Evolutionary conservation across 1,140 invertebrate genomes (phyloP).

Genomic region (Wiebesia pumilae): DNA sequence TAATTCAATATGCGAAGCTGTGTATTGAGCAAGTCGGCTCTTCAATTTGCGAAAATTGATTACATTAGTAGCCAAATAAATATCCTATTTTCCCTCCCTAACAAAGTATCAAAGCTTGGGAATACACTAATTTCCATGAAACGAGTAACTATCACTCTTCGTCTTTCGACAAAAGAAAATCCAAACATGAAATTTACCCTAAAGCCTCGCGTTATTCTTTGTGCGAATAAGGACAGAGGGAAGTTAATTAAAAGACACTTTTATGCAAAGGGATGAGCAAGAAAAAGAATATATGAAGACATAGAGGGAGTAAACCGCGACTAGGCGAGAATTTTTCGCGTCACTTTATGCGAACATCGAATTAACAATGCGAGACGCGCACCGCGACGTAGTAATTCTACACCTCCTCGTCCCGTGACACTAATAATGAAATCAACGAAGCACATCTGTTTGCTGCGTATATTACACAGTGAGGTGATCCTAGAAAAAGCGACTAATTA

Average conservation of each 20-base stretch:
- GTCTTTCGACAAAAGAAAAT: background rate
- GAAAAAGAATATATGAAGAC: background rate
- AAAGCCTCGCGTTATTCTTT: background rate
- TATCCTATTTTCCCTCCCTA: background rate
- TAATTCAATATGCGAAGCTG: background rate
- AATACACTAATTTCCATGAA: background rate
- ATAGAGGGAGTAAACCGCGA: background rate
- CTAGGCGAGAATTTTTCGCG: background rate
- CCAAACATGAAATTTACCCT: background rate
- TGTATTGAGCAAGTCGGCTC: background rate
- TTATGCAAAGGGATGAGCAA: background rate
- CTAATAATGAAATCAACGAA: slow-evolving; percentile 38
- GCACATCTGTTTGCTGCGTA: slow-evolving; percentile 18
- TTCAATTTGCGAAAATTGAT: background rate
- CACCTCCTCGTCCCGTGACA: background rate
- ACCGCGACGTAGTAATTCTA: background rate
- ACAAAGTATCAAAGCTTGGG: background rate
- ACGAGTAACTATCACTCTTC: background rate
- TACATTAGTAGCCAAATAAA: background rate
- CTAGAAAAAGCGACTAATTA: slow-evolving; percentile 37
- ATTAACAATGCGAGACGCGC: slow-evolving; percentile 25
- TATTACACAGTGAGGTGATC: slow-evolving; percentile 45
- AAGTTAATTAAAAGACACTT: slow-evolving; percentile 33
- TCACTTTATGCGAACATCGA: background rate
- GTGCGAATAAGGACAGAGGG: no score